phyloP scores from a whole-genome alignment of 2,797 vertebrate genomes.

The Onychomys arenicola region DNA sequence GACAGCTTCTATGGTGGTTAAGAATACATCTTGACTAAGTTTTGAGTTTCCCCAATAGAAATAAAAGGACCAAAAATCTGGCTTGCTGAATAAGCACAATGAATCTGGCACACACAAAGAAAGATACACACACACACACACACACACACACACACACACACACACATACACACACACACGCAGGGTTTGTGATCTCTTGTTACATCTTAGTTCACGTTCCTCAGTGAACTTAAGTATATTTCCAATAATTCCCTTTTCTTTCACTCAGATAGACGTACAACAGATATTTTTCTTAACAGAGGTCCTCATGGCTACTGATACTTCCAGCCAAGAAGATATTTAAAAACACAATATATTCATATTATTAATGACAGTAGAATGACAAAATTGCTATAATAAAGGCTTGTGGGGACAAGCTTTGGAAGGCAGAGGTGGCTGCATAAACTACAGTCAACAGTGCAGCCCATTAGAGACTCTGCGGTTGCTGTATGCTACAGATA shows the following conservation, averaged over 20 bases:
- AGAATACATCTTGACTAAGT: neutral
- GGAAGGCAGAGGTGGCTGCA: neutral
- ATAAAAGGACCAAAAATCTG: neutral
- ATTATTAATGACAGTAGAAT: neutral
- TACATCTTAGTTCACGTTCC: neutral
- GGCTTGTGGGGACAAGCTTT: neutral
- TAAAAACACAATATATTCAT: neutral
- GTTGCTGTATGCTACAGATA: neutral
- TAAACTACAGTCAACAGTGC: neutral
- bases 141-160: neutral
- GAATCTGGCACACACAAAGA: neutral
- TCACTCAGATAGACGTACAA: neutral
- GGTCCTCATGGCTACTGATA: neutral
- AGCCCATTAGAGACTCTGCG: neutral
- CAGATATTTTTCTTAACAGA: neutral
- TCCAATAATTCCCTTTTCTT: neutral
- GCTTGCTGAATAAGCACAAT: neutral
- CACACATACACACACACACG: neutral
- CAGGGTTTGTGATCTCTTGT: neutral
- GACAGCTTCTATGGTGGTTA: neutral
- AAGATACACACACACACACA: neutral
- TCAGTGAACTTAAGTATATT: neutral
- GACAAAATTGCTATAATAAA: neutral
- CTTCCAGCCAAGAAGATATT: neutral
- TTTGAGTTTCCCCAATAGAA: neutral